phyloP scores from a whole-genome alignment of 2,113 vertebrate genomes.

The Sinosuthora webbiana region DNA sequence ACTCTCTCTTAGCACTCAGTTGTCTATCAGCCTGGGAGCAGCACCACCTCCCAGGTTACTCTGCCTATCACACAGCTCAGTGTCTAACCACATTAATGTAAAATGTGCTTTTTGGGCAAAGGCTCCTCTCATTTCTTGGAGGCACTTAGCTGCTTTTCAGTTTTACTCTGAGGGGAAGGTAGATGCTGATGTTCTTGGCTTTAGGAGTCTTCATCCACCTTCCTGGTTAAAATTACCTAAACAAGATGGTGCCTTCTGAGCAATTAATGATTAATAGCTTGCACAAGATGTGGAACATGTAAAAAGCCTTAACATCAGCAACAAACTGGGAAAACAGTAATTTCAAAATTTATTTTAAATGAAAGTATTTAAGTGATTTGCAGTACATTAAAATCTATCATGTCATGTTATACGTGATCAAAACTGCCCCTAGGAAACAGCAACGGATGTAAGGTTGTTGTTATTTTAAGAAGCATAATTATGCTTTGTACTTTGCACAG shows the following conservation, averaged over 20 bases:
- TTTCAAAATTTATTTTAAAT: not conserved
- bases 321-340: not conserved
- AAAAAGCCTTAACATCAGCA: not conserved
- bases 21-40: fast-evolving
- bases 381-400: not conserved
- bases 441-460: not conserved
- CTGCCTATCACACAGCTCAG: not conserved
- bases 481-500: not conserved
- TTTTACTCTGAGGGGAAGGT: not conserved
- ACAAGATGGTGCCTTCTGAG: not conserved
- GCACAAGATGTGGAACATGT: not conserved
- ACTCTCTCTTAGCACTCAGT: not conserved
- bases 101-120: not conserved
- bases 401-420: not conserved
- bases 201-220: not conserved
- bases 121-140: not conserved
- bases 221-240: not conserved
- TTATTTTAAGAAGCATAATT: not conserved
- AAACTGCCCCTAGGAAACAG: not conserved
- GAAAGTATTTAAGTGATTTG: not conserved
- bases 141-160: not conserved
- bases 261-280: not conserved
- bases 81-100: not conserved
- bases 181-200: not conserved
- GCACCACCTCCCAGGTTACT: not conserved